A percentile compares a stretch with the other conserved stretches of the same genome.
Evolutionary conservation across 2,797 vertebrate species (phyloP).

Genomic region (Manis crassicaudata): DNA sequence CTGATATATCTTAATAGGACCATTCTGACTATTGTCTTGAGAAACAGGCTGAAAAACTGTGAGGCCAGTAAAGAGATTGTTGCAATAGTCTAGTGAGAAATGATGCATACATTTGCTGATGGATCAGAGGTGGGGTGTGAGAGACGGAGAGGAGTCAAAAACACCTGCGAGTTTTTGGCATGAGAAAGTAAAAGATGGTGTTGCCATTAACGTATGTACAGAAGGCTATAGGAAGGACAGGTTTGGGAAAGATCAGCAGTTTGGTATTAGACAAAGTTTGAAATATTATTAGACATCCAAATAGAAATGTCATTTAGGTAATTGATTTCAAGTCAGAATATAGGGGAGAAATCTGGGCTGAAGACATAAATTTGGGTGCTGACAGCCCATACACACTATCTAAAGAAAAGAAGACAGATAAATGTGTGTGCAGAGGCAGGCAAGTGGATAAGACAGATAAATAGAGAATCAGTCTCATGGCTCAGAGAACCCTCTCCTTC

Average conservation of each 20-base stretch:
- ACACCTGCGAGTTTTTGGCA: neutral
- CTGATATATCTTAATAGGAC: neutral
- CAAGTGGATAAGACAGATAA: neutral
- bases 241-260: neutral
- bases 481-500: neutral
- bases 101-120: slow-evolving; percentile 27
- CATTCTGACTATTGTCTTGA: neutral
- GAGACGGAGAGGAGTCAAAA: neutral
- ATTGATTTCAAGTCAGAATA: neutral
- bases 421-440: neutral
- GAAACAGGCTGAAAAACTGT: slow-evolving; percentile 1
- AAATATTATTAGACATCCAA: neutral
- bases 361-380: neutral
- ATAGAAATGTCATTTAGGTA: neutral
- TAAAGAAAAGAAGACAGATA: neutral
- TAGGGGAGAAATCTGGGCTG: neutral
- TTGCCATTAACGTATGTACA: neutral
- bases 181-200: neutral
- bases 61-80: slow-evolving; percentile 3
- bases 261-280: neutral
- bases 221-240: neutral
- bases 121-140: neutral
- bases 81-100: slow-evolving; percentile 5
- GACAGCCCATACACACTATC: neutral
- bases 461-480: neutral